These are phyloP conservation scores for Hexactinellida sp. DNA, from an alignment of 37 sponge, comb jelly and placozoan genomes.

Conservation along the genomic window DNA sequence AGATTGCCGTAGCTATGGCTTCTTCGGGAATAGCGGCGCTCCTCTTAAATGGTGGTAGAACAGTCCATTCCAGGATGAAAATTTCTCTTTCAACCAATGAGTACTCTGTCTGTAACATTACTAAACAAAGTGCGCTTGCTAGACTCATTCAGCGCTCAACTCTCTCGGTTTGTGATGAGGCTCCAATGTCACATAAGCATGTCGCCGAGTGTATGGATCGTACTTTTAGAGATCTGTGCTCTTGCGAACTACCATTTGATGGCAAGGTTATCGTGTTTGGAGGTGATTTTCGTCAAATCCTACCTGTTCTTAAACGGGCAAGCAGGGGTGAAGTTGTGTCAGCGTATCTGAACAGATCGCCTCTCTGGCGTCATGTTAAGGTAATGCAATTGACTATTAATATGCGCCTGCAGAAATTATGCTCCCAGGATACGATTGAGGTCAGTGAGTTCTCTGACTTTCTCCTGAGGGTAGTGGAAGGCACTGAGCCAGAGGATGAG, in stretches of 20 bases:
- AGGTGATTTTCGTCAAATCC: background rate
- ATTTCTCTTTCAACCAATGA: background rate
- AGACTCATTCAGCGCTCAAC: background rate
- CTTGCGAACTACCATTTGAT: background rate
- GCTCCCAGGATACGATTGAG: background rate
- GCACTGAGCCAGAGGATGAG: background rate
- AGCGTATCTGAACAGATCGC: background rate
- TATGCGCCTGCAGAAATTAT: background rate
- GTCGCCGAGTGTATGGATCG: constrained; percentile 3
- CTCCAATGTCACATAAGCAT: background rate
- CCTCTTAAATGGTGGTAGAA: background rate
- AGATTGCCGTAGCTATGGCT: background rate
- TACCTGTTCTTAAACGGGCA: background rate
- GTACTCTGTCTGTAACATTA: background rate
- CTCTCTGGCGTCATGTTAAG: background rate
- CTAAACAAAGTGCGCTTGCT: background rate
- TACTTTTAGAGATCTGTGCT: background rate
- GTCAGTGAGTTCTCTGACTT: constrained; percentile 1
- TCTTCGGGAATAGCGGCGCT: background rate
- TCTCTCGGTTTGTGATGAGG: background rate
- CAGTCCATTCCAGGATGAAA: background rate
- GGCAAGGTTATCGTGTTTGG: background rate
- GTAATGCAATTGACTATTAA: background rate
- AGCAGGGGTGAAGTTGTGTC: background rate
- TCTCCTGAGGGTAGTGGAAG: background rate